These are phyloP conservation scores for Platyscapa corneri DNA, from an alignment of 1,140 invertebrate genomes.

Conservation along the genomic window DNA sequence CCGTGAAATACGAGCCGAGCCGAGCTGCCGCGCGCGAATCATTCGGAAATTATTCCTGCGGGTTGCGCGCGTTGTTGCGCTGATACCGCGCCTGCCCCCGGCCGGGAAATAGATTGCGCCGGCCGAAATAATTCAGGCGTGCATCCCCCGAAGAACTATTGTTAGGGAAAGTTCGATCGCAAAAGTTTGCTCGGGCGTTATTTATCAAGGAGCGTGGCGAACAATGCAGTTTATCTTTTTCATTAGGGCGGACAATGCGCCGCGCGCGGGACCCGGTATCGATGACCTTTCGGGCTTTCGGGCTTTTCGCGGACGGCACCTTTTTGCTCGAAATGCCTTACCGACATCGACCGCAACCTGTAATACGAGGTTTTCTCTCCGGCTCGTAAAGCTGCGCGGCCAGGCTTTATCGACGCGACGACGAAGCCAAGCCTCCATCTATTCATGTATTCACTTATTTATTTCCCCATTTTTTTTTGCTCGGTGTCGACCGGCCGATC, in stretches of 20 bases:
- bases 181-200: conserved; percentile 24
- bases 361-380: too few species aligned
- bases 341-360: not conserved
- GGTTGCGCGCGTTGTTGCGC: conserved; percentile 1
- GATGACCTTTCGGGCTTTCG: not conserved
- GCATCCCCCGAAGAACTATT: conserved; percentile 35
- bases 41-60: conserved; percentile 55
- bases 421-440: too few species aligned
- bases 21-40: conserved; percentile 41
- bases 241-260: not conserved
- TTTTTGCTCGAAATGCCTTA: not conserved
- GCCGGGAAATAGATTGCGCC: conserved; percentile 28
- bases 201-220: conserved; percentile 39
- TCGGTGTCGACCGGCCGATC: too few species aligned
- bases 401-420: too few species aligned
- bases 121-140: conserved; percentile 36
- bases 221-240: conserved; percentile 36
- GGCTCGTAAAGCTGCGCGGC: too few species aligned
- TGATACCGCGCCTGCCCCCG: not conserved
- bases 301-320: too few species aligned
- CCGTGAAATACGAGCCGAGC: conserved; percentile 45
- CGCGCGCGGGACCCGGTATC: not conserved
- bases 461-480: too few species aligned
- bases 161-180: conserved; percentile 46
- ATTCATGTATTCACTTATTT: too few species aligned